phyloP scores from a whole-genome alignment of 64 coral and sea anemone genomes.

The Trachythela sp. region DNA sequence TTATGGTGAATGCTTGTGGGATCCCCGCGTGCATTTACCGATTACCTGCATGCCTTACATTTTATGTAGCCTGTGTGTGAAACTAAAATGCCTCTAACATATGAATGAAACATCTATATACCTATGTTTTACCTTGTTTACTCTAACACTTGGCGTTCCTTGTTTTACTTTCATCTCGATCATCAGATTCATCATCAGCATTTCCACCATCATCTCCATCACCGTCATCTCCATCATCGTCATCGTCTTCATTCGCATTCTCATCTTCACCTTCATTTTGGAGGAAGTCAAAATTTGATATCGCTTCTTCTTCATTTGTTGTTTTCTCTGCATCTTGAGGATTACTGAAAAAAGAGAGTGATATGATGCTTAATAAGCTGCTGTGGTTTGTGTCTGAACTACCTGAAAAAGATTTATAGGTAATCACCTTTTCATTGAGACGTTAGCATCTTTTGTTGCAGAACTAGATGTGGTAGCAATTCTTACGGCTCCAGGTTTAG shows the following conservation, averaged over 20 bases:
- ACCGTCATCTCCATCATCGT: conserved; percentile 89
- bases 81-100: no score
- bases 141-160: conserved; percentile 58
- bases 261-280: conserved; percentile 91
- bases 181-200: conserved; percentile 96
- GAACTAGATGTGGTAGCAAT: background rate
- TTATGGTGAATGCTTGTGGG: no score
- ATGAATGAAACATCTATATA: conserved; percentile 15
- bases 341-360: background rate
- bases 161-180: conserved; percentile 65
- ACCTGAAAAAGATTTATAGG: no score
- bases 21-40: no score
- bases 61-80: no score
- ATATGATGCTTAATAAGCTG: background rate
- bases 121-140: conserved; percentile 83
- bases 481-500: background rate
- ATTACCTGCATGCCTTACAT: no score
- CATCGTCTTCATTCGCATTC: conserved; percentile 87
- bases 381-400: no score
- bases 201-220: conserved; percentile 99
- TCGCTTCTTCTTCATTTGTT: conserved; percentile 54
- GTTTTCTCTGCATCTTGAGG: background rate
- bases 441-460: background rate
- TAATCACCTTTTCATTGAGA: background rate
- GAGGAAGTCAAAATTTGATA: conserved; percentile 93